Percentiles rank a stretch among this genome's conserved stretches.
Conservation (phyloP, 2,797 vertebrate species). For the Onychomys arenicola region DNA sequence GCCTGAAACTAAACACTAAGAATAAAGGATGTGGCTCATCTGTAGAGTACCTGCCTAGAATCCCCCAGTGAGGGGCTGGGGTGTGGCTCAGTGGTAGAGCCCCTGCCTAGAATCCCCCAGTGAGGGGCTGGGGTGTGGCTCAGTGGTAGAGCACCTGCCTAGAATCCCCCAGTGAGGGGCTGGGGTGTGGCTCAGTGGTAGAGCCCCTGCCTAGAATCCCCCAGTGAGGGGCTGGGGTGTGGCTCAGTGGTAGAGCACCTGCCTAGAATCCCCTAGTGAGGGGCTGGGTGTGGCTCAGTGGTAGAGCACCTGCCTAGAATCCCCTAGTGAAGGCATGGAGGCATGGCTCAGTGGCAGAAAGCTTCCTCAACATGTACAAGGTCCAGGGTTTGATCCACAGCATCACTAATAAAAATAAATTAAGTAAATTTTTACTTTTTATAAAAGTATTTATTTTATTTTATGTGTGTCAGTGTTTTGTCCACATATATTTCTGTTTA, state of each 20-base stretch:
- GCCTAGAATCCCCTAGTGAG: neutral
- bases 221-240: neutral
- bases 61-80: neutral
- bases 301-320: neutral
- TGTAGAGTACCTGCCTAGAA: neutral
- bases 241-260: neutral
- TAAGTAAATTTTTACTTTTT: neutral
- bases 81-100: neutral
- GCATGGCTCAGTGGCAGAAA: neutral
- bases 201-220: neutral
- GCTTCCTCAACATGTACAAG: neutral
- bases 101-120: neutral
- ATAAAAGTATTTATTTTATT: neutral
- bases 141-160: neutral
- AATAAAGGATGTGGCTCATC: neutral
- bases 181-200: neutral
- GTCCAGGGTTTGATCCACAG: neutral
- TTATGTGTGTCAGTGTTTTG: neutral
- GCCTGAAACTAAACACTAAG: neutral
- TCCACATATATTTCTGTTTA: neutral
- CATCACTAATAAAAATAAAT: neutral
- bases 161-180: neutral
- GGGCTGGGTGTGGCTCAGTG: too few relatives aligned
- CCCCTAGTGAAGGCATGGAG: neutral
- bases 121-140: neutral